These are phyloP conservation scores for Anthopleura xanthogrammica DNA, from an alignment of 92 coral and sea anemone species.

Conservation along the genomic window DNA sequence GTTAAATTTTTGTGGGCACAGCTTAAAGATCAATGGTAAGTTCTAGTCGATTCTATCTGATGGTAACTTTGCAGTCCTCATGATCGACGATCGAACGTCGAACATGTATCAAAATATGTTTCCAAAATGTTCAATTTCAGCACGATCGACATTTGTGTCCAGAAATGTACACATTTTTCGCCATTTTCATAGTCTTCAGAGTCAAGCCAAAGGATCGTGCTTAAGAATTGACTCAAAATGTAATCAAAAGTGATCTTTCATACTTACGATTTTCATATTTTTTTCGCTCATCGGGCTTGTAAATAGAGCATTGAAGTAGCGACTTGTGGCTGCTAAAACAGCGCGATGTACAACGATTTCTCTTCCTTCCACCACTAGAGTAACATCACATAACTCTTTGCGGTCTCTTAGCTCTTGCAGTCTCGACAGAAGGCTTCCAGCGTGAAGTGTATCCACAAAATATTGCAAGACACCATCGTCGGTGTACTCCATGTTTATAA, in stretches of 20 bases:
- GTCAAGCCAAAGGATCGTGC: not conserved
- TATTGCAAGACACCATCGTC: conserved; percentile 52
- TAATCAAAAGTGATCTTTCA: not conserved
- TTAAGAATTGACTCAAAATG: not conserved
- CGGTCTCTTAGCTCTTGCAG: conserved; percentile 78
- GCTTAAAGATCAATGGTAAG: not conserved
- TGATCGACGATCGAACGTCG: too few species aligned
- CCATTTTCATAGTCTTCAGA: not conserved
- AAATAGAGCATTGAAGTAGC: conserved; percentile 95
- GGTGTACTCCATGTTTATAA: conserved; percentile 49
- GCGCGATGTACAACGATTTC: conserved; percentile 82
- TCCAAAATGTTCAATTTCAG: too few species aligned
- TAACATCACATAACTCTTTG: conserved; percentile 93
- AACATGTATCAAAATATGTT: too few species aligned
- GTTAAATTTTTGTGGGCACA: not conserved
- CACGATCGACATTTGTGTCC: not conserved
- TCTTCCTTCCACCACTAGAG: conserved; percentile 67
- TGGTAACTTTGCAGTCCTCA: not conserved
- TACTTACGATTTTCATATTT: conserved; percentile 73
- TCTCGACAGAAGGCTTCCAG: conserved; percentile 70
- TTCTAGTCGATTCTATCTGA: not conserved
- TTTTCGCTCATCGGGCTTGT: conserved; percentile 85
- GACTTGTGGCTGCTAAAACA: conserved; percentile 90
- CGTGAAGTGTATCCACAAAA: conserved; percentile 70
- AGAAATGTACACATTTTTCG: not conserved